A percentile compares a stretch with the other conserved stretches of the same genome.
phyloP scores from a whole-genome alignment of 1,140 invertebrate genomes.

The Caenorhabditis tropicalis region DNA sequence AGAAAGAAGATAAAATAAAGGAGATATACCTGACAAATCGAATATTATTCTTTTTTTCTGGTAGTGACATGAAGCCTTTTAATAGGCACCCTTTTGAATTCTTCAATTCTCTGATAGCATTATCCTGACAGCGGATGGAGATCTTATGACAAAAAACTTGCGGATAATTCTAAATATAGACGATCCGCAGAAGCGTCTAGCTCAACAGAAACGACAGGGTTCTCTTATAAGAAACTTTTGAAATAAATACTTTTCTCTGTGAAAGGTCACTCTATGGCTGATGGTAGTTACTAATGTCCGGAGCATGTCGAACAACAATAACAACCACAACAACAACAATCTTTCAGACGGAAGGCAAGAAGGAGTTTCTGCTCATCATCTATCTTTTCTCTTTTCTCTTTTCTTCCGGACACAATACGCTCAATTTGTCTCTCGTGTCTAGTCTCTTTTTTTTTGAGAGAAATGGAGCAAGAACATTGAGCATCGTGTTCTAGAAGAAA shows the following conservation, averaged over 20 bases:
- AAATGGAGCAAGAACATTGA: conserved; percentile 2
- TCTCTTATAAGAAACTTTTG: no score
- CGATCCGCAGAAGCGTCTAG: not conserved
- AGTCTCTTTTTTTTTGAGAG: not conserved
- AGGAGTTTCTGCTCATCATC: conserved; percentile 36
- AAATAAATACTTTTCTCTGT: no score
- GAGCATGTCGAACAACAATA: not conserved
- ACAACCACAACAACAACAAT: not conserved
- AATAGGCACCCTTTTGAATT: not conserved
- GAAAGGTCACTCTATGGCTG: no score
- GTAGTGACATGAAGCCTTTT: not conserved
- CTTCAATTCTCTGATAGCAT: not conserved
- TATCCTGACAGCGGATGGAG: not conserved
- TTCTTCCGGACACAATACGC: conserved; percentile 30
- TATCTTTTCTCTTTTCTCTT: conserved; percentile 23
- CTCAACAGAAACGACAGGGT: no score
- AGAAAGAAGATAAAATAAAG: not conserved
- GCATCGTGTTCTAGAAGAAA: conserved; percentile 32
- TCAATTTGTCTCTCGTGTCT: conserved; percentile 32
- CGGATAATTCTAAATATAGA: not conserved
- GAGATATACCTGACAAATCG: conserved; percentile 14
- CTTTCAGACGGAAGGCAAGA: not conserved
- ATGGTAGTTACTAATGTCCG: not conserved
- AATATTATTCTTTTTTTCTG: not conserved
- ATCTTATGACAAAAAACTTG: not conserved